Conservation (phyloP, 2,797 vertebrate species). For the Lutra lutra region DNA sequence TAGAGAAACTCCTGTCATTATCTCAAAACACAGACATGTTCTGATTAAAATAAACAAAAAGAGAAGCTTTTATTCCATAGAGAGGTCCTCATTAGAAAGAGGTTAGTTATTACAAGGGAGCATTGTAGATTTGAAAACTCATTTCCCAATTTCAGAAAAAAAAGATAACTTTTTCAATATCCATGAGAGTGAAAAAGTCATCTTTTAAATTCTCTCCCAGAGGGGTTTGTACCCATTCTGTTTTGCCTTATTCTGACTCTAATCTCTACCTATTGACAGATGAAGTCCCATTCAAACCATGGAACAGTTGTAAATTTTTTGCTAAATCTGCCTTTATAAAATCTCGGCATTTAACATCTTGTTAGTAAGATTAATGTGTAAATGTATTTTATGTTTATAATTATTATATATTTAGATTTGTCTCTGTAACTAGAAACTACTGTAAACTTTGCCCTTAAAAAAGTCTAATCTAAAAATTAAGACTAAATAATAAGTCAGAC, state of each 20-base stretch:
- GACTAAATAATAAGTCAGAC: neutral
- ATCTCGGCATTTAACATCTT: constrained; percentile 27
- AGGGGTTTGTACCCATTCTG: neutral
- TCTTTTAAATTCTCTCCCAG: neutral
- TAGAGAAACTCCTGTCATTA: neutral
- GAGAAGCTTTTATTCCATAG: neutral
- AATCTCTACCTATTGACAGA: neutral
- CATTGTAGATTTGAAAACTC: constrained; percentile 32
- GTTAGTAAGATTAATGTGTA: neutral
- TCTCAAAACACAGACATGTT: constrained; percentile 37
- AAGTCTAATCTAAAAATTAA: neutral
- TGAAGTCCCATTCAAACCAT: neutral
- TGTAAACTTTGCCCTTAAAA: neutral
- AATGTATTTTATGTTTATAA: constrained; percentile 1
- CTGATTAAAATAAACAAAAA: constrained; percentile 48
- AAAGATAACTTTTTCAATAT: constrained; percentile 42
- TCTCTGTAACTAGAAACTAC: neutral
- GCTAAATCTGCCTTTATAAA: neutral
- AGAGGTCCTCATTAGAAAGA: constrained; percentile 38
- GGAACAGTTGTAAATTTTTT: neutral
- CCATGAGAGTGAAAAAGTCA: neutral
- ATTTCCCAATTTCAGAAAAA: constrained; percentile 45
- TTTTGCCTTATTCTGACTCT: neutral
- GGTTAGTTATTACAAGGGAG: constrained; percentile 44
- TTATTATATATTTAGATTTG: neutral